phyloP scores from a whole-genome alignment of 1,140 invertebrate genomes.

The Conopomorpha cramerella region DNA sequence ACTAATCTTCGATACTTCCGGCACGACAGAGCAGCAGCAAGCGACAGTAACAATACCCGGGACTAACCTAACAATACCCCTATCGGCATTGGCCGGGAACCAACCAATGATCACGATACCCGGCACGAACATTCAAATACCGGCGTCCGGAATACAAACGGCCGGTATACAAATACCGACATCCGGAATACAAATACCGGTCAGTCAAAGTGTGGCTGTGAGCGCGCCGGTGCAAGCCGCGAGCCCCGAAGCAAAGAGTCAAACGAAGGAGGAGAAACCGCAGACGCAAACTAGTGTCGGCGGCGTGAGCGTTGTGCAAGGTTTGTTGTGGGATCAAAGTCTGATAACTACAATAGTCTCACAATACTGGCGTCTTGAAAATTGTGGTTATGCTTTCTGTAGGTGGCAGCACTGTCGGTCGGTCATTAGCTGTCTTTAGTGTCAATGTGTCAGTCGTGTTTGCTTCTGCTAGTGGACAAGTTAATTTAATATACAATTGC shows the following conservation, averaged over 20 bases:
- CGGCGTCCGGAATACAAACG: conserved; percentile 9
- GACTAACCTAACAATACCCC: conserved; percentile 63
- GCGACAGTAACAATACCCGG: conserved; percentile 62
- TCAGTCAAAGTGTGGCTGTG: conserved; percentile 24
- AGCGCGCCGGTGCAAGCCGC: conserved; percentile 15
- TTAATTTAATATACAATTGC: no score
- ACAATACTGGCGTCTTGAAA: no score
- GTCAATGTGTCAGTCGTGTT: no score
- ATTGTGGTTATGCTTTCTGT: no score
- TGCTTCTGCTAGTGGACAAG: no score
- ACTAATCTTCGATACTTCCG: conserved; percentile 39
- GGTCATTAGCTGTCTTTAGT: no score
- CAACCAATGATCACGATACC: conserved; percentile 54
- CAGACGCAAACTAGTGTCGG: no score
- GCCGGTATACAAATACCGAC: neutral
- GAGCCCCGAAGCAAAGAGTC: conserved; percentile 2
- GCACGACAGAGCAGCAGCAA: conserved; percentile 38
- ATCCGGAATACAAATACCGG: conserved; percentile 13
- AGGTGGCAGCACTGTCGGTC: no score
- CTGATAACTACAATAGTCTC: no score
- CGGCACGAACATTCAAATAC: conserved; percentile 59
- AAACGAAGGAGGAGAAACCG: conserved; percentile 1
- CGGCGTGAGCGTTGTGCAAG: no score
- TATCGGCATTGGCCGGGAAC: conserved; percentile 35
- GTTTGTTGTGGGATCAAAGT: no score